Evolutionary conservation across 2,797 vertebrate genomes (phyloP).

Genomic region (Mallotus villosus): DNA sequence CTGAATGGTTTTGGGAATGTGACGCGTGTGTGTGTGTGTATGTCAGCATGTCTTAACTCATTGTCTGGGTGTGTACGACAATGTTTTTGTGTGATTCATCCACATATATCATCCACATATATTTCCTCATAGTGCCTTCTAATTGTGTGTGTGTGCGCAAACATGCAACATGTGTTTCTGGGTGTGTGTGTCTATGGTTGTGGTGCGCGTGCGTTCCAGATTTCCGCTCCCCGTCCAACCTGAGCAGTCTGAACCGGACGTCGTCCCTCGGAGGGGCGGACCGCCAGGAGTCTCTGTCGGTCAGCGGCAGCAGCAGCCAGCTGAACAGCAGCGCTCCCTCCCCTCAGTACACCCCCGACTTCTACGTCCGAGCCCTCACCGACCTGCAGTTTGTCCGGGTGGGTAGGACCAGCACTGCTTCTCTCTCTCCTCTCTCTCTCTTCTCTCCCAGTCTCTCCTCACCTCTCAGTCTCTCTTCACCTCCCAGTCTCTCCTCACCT

Average conservation of each 20-base stretch:
- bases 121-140: neutral
- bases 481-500: neutral
- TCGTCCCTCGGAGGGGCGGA: slow-evolving; percentile 77
- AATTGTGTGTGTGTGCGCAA: neutral
- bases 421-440: neutral
- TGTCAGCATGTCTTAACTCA: neutral
- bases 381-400: slow-evolving; percentile 87
- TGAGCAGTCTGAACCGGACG: slow-evolving; percentile 76
- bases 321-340: slow-evolving; percentile 45
- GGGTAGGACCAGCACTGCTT: neutral
- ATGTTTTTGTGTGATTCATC: neutral
- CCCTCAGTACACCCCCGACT: slow-evolving; percentile 78
- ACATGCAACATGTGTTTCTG: neutral
- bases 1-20: neutral
- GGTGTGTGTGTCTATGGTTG: neutral
- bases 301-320: slow-evolving; percentile 49
- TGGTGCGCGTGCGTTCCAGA: slow-evolving; percentile 61
- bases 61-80: neutral
- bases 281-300: slow-evolving; percentile 52
- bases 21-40: neutral
- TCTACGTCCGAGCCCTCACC: slow-evolving; percentile 79
- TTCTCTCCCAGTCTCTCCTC: neutral
- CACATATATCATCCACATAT: neutral
- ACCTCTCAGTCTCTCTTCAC: too few relatives aligned
- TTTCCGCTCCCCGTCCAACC: slow-evolving; percentile 73